Evolutionary conservation across 2,888 invertebrate genomes (phyloP).

Genomic region (Ferrisia virgata): DNA sequence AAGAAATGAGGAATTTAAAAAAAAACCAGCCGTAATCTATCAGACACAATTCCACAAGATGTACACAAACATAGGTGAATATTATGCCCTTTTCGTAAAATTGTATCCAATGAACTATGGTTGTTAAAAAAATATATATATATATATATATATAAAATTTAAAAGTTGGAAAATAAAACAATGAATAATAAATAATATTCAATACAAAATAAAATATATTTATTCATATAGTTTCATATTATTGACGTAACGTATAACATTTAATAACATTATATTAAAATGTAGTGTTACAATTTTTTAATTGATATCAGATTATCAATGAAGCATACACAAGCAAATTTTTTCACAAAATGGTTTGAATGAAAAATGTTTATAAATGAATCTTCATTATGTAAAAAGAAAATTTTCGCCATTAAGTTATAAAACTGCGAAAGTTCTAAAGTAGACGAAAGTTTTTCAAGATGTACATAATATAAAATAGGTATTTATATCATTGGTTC

Average conservation of each 20-base stretch:
- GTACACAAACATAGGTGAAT: too few relatives aligned
- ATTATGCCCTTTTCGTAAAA: too few relatives aligned
- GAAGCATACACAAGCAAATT: conserved; percentile 26
- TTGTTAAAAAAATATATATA: too few relatives aligned
- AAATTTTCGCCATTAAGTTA: not conserved
- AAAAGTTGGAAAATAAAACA: too few relatives aligned
- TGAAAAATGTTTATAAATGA: not conserved
- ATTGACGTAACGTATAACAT: conserved; percentile 23
- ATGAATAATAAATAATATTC: not conserved
- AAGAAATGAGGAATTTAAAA: too few relatives aligned
- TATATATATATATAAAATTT: too few relatives aligned
- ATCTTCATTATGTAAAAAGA: not conserved
- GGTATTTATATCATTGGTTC: not conserved
- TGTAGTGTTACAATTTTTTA: not conserved
- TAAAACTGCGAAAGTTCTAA: not conserved
- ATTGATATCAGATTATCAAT: not conserved
- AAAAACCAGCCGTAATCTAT: too few relatives aligned
- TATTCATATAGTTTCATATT: conserved; percentile 25
- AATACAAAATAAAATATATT: conserved; percentile 15
- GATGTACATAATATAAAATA: not conserved
- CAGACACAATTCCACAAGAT: too few relatives aligned
- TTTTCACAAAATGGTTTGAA: not conserved
- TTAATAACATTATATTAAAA: conserved; percentile 19
- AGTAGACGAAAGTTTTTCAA: not conserved
- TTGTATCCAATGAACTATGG: too few relatives aligned